Conservation (phyloP, 2,888 invertebrate genomes). For the Theretra japonica region DNA sequence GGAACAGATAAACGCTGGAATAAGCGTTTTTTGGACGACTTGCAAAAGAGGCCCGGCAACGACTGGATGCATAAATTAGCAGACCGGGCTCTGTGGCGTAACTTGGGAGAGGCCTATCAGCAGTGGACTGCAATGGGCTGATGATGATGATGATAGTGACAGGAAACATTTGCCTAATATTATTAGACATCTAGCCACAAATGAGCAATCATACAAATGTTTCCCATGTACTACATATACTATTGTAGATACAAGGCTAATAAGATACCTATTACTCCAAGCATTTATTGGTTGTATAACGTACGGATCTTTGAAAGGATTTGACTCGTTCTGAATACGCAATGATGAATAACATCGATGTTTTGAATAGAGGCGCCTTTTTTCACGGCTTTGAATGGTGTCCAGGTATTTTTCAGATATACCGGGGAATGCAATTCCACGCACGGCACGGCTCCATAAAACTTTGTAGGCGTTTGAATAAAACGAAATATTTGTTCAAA, state of each 20-base stretch:
- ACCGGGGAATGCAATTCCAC: not conserved
- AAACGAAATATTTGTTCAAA: not conserved
- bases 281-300: not conserved
- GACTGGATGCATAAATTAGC: too few species aligned
- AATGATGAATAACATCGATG: conserved; percentile 1
- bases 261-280: not conserved
- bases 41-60: too few species aligned
- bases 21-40: too few species aligned
- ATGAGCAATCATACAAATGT: too few species aligned
- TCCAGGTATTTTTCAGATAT: not conserved
- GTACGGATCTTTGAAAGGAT: not conserved
- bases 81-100: too few species aligned
- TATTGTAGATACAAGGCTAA: not conserved
- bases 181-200: too few species aligned
- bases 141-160: too few species aligned
- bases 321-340: not conserved
- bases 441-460: not conserved
- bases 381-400: conserved; percentile 6
- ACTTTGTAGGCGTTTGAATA: conserved; percentile 3
- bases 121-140: too few species aligned
- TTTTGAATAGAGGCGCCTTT: conserved; percentile 1
- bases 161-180: too few species aligned
- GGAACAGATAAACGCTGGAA: too few species aligned
- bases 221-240: too few species aligned
- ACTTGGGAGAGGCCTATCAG: too few species aligned